These are phyloP conservation scores for Ophion ellenae DNA, from an alignment of 2,888 invertebrate genomes.

Conservation along the genomic window DNA sequence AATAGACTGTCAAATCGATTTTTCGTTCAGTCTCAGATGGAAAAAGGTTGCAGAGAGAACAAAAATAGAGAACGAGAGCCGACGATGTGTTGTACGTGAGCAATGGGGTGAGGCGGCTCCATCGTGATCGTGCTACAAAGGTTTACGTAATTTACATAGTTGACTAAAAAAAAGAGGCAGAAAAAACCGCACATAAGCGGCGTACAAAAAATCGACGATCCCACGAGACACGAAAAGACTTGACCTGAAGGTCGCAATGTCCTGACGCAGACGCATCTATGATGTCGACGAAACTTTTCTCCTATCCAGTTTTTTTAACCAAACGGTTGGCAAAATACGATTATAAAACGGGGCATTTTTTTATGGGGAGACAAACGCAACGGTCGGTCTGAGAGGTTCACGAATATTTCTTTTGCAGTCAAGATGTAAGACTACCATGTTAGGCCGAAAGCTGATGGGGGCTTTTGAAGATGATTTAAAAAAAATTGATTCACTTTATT, in stretches of 20 bases:
- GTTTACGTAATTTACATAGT: slow-evolving; percentile 7
- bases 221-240: slow-evolving; percentile 2
- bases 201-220: slow-evolving; percentile 16
- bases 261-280: neutral
- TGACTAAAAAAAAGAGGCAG: neutral
- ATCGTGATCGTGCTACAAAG: slow-evolving; percentile 14
- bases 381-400: no score
- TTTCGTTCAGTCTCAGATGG: slow-evolving; percentile 1
- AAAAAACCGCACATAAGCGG: neutral
- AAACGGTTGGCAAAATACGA: no score
- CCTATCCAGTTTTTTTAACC: neutral
- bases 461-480: no score
- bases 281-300: neutral
- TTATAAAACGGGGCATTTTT: no score
- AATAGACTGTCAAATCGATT: slow-evolving; percentile 5
- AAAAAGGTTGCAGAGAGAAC: neutral
- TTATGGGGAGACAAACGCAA: no score
- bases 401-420: no score
- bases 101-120: neutral
- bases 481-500: no score
- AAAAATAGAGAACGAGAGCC: slow-evolving; percentile 3
- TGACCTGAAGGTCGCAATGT: neutral
- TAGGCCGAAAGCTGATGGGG: no score
- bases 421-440: no score
- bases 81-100: neutral